Evolutionary conservation across 1,140 invertebrate genomes (phyloP).

Genomic region (Muscidifurax raptorellus): DNA sequence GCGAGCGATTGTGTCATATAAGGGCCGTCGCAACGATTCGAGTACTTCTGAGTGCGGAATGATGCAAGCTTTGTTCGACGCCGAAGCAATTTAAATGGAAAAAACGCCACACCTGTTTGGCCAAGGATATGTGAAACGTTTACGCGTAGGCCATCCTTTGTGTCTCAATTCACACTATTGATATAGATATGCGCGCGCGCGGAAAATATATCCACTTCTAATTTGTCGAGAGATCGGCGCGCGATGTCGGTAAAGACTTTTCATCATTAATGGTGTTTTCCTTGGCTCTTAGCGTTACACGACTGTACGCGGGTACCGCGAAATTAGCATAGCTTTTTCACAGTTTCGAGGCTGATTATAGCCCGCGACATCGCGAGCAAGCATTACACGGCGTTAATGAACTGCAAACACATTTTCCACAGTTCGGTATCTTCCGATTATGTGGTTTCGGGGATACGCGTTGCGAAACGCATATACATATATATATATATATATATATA

Average conservation of each 20-base stretch:
- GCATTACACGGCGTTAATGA: conserved; percentile 38
- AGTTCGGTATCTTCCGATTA: background rate
- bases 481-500: too few species aligned
- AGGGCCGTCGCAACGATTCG: too few species aligned
- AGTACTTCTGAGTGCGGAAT: too few species aligned
- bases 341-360: conserved; percentile 21
- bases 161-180: background rate
- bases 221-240: background rate
- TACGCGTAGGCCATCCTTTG: background rate
- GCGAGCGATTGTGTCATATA: too few species aligned
- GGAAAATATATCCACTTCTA: background rate
- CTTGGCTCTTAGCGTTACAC: conserved; percentile 34
- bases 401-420: conserved; percentile 39
- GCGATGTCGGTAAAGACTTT: conserved; percentile 16
- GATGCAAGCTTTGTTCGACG: background rate
- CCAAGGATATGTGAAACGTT: background rate
- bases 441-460: background rate
- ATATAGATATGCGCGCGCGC: too few species aligned
- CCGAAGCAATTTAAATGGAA: background rate
- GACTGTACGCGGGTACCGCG: background rate
- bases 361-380: background rate
- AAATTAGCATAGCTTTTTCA: conserved; percentile 33
- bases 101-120: background rate
- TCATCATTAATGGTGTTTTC: conserved; percentile 44
- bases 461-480: conserved; percentile 1